These are phyloP conservation scores for Scrobipalpa atriplicella DNA, from an alignment of 2,888 invertebrate genomes.

Conservation along the genomic window DNA sequence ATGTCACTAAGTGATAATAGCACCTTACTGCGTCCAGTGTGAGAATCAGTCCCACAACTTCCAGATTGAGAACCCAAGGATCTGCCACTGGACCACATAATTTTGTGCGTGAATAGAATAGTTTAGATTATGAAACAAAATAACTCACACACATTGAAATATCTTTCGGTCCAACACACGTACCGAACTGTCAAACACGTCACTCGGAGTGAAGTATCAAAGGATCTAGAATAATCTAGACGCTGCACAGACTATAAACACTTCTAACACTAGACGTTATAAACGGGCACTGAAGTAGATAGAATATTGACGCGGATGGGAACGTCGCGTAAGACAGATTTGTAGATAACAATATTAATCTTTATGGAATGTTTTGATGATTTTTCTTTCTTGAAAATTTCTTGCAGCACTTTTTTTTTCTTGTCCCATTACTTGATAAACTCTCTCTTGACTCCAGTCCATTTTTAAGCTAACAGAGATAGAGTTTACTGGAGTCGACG, in stretches of 20 bases:
- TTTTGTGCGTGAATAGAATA: too few relatives aligned
- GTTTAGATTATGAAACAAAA: neutral
- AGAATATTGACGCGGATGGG: constrained; percentile 10
- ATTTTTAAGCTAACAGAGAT: too few relatives aligned
- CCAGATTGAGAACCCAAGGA: too few relatives aligned
- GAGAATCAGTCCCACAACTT: too few relatives aligned
- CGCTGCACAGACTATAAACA: constrained; percentile 24
- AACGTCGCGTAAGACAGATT: neutral
- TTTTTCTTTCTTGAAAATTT: too few relatives aligned
- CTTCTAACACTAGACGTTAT: constrained; percentile 5
- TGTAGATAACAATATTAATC: constrained; percentile 11
- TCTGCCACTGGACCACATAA: too few relatives aligned
- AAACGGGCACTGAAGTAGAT: constrained; percentile 19
- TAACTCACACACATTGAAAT: neutral
- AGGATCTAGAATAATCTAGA: constrained; percentile 25
- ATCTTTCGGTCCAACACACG: neutral
- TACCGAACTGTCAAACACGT: constrained; percentile 16
- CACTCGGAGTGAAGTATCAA: constrained; percentile 19
- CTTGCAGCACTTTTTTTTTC: too few relatives aligned
- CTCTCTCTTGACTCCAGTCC: too few relatives aligned
- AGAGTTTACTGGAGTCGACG: too few relatives aligned
- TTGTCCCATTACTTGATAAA: too few relatives aligned
- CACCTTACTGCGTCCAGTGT: too few relatives aligned
- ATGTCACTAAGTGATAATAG: too few relatives aligned
- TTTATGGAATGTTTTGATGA: neutral